Percentiles rank a stretch among this genome's conserved stretches.
phyloP scores from a whole-genome alignment of 2,797 vertebrate genomes.

The Nasua narica region DNA sequence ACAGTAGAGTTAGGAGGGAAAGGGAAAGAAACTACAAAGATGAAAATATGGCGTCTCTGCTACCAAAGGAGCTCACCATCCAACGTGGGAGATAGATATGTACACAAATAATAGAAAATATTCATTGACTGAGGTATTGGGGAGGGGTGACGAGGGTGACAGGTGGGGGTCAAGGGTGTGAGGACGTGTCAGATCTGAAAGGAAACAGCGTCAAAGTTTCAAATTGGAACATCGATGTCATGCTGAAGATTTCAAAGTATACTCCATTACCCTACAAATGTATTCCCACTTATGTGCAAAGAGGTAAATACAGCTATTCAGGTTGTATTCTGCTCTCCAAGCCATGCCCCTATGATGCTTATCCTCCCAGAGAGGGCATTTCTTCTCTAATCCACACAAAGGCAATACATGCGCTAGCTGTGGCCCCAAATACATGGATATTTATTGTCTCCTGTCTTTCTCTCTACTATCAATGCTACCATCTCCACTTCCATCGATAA shows the following conservation, averaged over 20 bases:
- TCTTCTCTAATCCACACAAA: slow-evolving; percentile 32
- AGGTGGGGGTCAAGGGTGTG: background rate
- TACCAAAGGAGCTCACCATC: background rate
- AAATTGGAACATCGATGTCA: background rate
- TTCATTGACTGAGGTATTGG: background rate
- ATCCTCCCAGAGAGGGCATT: background rate
- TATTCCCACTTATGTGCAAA: background rate
- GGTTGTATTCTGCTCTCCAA: slow-evolving; percentile 9
- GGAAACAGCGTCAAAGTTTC: background rate
- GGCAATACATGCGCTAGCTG: background rate
- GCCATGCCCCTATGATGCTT: background rate
- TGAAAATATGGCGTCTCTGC: background rate
- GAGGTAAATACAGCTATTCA: background rate
- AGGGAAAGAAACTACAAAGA: background rate
- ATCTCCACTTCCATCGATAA: background rate
- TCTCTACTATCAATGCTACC: background rate
- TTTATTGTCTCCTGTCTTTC: background rate
- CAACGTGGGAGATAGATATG: background rate
- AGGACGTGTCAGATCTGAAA: background rate
- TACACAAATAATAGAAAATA: background rate
- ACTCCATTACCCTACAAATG: slow-evolving; percentile 7
- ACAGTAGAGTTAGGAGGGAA: background rate
- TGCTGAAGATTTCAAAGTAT: slow-evolving; percentile 27
- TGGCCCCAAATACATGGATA: background rate
- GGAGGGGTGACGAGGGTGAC: background rate